Evolutionary conservation across 2,113 vertebrate genomes (phyloP), one percentile per base, ranked within the genome.

Genomic region (zebrafish (Danio rerio)): DNA sequence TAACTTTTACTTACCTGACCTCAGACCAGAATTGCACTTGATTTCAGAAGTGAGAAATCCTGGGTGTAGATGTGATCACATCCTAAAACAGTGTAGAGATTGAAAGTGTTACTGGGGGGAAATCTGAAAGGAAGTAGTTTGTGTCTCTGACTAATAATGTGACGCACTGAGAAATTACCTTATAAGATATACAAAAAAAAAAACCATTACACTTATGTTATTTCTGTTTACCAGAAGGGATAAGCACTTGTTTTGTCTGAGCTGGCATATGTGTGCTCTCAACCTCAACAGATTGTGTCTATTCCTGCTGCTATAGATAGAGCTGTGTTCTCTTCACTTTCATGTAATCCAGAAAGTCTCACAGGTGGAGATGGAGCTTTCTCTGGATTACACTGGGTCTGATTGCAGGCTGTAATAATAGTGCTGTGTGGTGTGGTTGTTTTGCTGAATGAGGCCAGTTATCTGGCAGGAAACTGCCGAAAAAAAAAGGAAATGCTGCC

Each of bases 291-390:
- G 63, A 80, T 63, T 84, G 59, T 4, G 6, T 69, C 31, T 62
- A 71, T 56, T 73, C 68, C 52, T 72, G 58, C 31, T 59, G 45
- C 47, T 68, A 59, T 73, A 81, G 78, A 84, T 73, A 81, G 69
- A 49, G 68, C 45, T 21, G 15, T 2, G 59, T 55, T 55, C 63
- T 72, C 7, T 31, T 75, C 80, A 82, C 78, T 59, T 78, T 81
- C 69, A 31, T 55, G 66, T 68, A 78, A 81, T 70, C 68, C 56
- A 40, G 9, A 72, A 77, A 85, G 62, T 56, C 68, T 68, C 16
- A 62, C 65, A 72, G 66, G 80, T 62, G 63, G 53, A 12, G 16
- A 75, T 40, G 18, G 43, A 49, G n/a, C 52, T 61, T n/a, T 69
- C 20, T 65, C 10, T 21, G 40, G 65, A 21, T 77, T 81, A 69